A percentile compares a stretch with the other conserved stretches of the same genome.
Evolutionary conservation across 1,140 invertebrate genomes (phyloP).

Genomic region (Oscheius sp.): DNA sequence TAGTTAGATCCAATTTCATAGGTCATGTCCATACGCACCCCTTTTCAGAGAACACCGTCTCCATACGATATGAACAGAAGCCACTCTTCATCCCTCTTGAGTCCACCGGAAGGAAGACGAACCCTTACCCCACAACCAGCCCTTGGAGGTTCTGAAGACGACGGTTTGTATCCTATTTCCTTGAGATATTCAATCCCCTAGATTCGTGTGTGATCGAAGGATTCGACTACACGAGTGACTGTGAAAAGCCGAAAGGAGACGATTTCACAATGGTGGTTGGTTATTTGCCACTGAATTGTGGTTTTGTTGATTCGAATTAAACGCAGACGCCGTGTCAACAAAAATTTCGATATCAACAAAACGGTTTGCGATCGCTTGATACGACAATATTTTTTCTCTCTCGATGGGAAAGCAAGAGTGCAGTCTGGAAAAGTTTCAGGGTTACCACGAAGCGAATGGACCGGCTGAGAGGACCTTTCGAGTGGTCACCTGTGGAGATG

Average conservation of each 20-base stretch:
- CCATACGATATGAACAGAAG: conserved; percentile 16
- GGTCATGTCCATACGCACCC: neutral
- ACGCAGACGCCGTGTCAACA: too few relatives aligned
- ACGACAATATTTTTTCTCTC: too few relatives aligned
- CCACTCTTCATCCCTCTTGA: neutral
- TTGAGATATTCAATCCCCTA: neutral
- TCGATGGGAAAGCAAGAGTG: too few relatives aligned
- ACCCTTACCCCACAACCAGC: neutral
- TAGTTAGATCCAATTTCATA: neutral
- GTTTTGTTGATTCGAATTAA: too few relatives aligned
- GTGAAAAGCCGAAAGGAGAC: conserved; percentile 21
- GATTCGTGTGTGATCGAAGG: neutral
- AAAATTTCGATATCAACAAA: too few relatives aligned
- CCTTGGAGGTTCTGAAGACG: neutral
- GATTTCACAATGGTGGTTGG: conserved; percentile 20
- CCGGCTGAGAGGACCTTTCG: conserved; percentile 69
- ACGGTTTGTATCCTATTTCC: neutral
- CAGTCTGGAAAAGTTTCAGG: conserved; percentile 32
- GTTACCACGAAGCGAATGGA: conserved; percentile 59
- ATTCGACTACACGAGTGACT: neutral
- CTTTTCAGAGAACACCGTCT: conserved; percentile 37
- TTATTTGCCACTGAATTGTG: neutral
- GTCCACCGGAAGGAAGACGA: neutral
- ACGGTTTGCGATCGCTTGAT: too few relatives aligned
- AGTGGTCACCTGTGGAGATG: conserved; percentile 71